These are phyloP conservation scores for Istiophorus platypterus DNA, from an alignment of 2,113 vertebrate genomes.

Conservation along the genomic window DNA sequence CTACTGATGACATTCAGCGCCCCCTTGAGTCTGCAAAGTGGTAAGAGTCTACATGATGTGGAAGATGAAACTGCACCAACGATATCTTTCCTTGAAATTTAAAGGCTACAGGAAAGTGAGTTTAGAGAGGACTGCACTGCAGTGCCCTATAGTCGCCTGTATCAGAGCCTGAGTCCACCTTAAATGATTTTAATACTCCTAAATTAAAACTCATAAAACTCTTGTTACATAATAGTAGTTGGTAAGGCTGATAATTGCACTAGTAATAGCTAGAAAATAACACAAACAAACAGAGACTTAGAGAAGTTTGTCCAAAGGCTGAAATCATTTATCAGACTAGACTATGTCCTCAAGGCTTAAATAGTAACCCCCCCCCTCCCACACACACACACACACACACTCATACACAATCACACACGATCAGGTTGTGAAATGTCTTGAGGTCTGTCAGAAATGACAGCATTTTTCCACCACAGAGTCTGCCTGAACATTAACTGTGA, in stretches of 20 bases:
- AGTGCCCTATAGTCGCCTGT: neutral
- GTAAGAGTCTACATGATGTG: neutral
- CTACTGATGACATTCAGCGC: slow-evolving; percentile 3
- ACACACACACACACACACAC: too few relatives aligned
- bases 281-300: neutral
- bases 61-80: neutral
- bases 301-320: neutral
- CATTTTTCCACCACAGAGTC: slow-evolving; percentile 11
- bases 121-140: neutral
- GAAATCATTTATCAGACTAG: slow-evolving; percentile 11
- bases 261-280: neutral
- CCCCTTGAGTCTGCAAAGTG: slow-evolving; percentile 11
- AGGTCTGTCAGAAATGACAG: neutral
- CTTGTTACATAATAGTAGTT: neutral
- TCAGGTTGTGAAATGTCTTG: slow-evolving; percentile 20
- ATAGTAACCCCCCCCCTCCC: too few relatives aligned
- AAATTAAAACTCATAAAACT: too few relatives aligned
- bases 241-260: neutral
- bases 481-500: slow-evolving; percentile 11
- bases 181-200: neutral
- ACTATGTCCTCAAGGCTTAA: slow-evolving; percentile 9
- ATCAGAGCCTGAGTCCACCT: neutral
- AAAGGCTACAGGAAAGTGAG: neutral
- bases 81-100: neutral
- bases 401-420: slow-evolving; percentile 18